Evolutionary conservation across 2,888 invertebrate genomes (phyloP), one percentile per base, ranked within the genome.

Genomic region (Epicampocera succincta): DNA sequence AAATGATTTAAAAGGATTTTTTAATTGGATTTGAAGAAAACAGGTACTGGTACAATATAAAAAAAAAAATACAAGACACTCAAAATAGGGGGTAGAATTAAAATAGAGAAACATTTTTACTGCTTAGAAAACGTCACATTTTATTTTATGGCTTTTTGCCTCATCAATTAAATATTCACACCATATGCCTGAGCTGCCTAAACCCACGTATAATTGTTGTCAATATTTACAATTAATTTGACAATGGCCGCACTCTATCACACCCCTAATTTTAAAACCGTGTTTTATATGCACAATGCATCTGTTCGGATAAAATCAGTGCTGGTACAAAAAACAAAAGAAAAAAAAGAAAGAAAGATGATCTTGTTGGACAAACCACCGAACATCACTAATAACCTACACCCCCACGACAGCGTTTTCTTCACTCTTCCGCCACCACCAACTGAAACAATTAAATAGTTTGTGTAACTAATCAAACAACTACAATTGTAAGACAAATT

Each of bases 401-500:
- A 65, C 66, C 74, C 71, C 60, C 33, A 33, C 33, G 17, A 42
- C 58, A 58, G 56, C 19, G 3, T 52, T 25, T 33, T 25, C 15
- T 46, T 25, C 25, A 17, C 21, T 46, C 58, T n/a, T n/a, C n/a
- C n/a, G n/a, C n/a, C n/a, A n/a, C n/a, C n/a, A n/a, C n/a, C n/a
- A n/a, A 48, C 56, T 65, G 44, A 21, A 56, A 42, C 63, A 42
- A 68, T 76, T 72, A 61, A 63, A 68, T 6, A 13, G 60, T 42
- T 40, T 58, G 42, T 76, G 11, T 19, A 44, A 48, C 44, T 76
- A 82, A 82, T 82, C 65, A 74, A 72, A 75, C 71, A 82, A 82
- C 75, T 82, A 78, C 78, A 74, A 68, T 71, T 78, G 71, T 78
- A 56, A 75, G 66, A 82, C 82, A 78, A 78, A 82, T 78, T 78